These are phyloP conservation scores for Tapirus indicus DNA, from an alignment of 2,797 vertebrate species.

Conservation along the genomic window DNA sequence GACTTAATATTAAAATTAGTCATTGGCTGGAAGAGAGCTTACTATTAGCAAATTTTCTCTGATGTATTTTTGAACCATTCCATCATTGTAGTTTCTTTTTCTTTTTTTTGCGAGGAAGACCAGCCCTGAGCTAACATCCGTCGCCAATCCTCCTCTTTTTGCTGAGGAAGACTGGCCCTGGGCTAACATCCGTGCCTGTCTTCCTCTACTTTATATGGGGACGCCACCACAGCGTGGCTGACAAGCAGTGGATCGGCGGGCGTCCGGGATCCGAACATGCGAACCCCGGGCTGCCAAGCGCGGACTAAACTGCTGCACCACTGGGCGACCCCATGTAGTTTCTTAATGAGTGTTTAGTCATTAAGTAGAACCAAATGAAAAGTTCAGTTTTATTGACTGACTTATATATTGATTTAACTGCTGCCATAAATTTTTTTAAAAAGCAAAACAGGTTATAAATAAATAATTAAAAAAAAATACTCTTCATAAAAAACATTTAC, in stretches of 20 bases:
- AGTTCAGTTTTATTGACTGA: not conserved
- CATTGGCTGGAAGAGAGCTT: not conserved
- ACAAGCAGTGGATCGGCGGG: too few species aligned
- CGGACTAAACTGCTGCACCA: too few species aligned
- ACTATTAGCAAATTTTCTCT: slow-evolving; percentile 22
- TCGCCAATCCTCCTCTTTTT: too few species aligned
- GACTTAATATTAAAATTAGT: slow-evolving; percentile 38
- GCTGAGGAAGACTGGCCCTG: too few species aligned
- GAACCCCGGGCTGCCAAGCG: too few species aligned
- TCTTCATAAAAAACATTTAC: not conserved
- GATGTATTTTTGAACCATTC: not conserved
- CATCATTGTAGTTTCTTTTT: not conserved
- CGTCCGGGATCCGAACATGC: too few species aligned
- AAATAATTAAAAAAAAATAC: slow-evolving; percentile 35
- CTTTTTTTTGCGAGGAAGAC: too few species aligned
- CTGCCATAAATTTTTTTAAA: not conserved
- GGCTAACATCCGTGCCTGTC: too few species aligned
- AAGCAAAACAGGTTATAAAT: not conserved
- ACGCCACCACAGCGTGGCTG: too few species aligned
- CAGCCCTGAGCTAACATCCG: too few species aligned
- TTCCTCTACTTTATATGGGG: too few species aligned
- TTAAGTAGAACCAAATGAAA: slow-evolving; percentile 23
- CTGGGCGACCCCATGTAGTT: not conserved
- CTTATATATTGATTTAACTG: not conserved
- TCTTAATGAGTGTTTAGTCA: not conserved